These are phyloP conservation scores for Habrosyne pyritoides DNA, from an alignment of 2,888 invertebrate species.

Conservation along the genomic window DNA sequence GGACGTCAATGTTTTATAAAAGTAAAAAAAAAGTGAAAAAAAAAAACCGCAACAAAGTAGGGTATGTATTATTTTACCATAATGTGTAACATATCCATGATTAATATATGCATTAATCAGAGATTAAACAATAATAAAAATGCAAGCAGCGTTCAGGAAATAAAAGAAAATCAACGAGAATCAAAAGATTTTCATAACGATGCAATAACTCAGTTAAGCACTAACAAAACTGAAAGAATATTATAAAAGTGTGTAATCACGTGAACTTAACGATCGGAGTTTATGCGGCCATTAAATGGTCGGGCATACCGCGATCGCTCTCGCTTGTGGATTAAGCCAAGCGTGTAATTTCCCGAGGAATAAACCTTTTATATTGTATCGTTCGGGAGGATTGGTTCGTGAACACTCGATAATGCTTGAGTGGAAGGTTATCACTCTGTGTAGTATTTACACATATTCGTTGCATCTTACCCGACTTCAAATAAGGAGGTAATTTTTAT, in stretches of 20 bases:
- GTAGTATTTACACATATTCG: neutral
- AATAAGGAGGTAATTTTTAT: too few relatives aligned
- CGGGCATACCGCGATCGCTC: neutral
- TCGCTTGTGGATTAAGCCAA: neutral
- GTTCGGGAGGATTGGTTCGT: neutral
- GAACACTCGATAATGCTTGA: neutral
- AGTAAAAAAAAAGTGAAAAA: too few relatives aligned
- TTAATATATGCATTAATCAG: too few relatives aligned
- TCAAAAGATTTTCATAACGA: neutral
- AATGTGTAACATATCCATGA: too few relatives aligned
- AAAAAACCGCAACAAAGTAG: too few relatives aligned
- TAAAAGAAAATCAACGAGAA: neutral
- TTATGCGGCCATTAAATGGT: neutral
- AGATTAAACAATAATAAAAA: too few relatives aligned
- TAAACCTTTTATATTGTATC: slow-evolving; percentile 2
- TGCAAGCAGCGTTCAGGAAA: neutral
- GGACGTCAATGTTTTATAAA: too few relatives aligned
- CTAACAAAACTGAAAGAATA: neutral
- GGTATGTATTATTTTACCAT: too few relatives aligned
- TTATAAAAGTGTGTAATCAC: neutral
- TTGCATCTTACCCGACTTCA: too few relatives aligned
- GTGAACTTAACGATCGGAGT: neutral
- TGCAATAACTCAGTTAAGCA: neutral
- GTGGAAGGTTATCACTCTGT: neutral
- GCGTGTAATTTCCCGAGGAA: neutral